Evolutionary conservation across 92 coral and sea anemone species (phyloP).

Genomic region (Actinernus sp.): DNA sequence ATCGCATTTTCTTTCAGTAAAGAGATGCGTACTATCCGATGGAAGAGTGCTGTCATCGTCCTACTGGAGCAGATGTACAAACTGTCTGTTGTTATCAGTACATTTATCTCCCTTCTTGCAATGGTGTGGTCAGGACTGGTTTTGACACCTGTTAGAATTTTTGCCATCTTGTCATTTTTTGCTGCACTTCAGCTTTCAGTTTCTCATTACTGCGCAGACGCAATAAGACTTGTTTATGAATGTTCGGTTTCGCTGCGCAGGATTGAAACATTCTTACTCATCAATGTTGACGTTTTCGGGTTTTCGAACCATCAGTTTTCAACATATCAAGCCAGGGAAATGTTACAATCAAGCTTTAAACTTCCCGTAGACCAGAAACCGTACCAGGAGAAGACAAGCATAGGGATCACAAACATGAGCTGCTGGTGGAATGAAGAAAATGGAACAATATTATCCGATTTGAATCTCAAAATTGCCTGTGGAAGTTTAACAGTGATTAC

Average conservation of each 20-base stretch:
- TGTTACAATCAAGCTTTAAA: background rate
- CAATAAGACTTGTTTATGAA: background rate
- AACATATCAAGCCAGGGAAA: background rate
- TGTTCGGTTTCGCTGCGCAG: background rate
- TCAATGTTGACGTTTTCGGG: background rate
- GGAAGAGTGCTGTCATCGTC: background rate
- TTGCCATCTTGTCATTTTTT: background rate
- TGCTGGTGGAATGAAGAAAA: background rate
- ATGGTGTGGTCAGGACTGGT: background rate
- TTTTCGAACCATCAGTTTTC: background rate
- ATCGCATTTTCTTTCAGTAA: background rate
- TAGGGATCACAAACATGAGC: background rate
- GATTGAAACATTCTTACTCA: background rate
- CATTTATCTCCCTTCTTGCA: background rate
- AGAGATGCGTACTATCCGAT: background rate
- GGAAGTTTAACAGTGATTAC: constrained; percentile 5
- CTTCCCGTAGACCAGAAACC: background rate
- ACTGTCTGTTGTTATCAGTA: background rate
- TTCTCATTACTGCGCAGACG: background rate
- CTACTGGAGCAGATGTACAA: constrained; percentile 5
- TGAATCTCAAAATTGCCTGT: constrained; percentile 2
- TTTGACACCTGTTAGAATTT: background rate
- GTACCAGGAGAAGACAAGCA: background rate
- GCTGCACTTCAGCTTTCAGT: background rate
- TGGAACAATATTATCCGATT: background rate